Evolutionary conservation across 92 coral and sea anemone genomes (phyloP).

Genomic region (Epizoanthus ramosus): DNA sequence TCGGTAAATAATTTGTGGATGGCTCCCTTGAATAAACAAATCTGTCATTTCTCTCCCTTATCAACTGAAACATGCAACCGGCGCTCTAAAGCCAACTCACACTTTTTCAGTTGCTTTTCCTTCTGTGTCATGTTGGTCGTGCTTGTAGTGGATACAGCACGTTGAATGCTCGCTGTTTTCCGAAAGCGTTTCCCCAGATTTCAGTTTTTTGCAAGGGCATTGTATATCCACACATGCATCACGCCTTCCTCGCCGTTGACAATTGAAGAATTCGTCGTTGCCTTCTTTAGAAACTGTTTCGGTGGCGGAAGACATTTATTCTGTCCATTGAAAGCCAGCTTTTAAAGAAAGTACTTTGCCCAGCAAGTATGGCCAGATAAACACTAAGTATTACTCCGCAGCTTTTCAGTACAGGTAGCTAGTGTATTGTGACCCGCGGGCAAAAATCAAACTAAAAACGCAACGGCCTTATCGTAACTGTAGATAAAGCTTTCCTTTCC

Average conservation of each 20-base stretch:
- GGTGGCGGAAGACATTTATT: slow-evolving; percentile 36
- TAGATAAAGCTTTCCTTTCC: background rate
- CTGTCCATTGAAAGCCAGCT: slow-evolving; percentile 40
- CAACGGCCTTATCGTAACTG: background rate
- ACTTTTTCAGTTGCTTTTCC: slow-evolving; percentile 5
- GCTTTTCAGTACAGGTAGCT: background rate
- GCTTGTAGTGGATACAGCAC: slow-evolving; percentile 22
- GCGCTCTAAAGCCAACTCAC: background rate
- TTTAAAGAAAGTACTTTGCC: background rate
- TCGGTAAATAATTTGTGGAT: background rate
- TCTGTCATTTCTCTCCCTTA: background rate
- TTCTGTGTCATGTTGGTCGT: slow-evolving; percentile 2
- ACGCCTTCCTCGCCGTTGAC: slow-evolving; percentile 23
- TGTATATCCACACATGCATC: slow-evolving; percentile 29
- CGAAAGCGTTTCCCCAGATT: background rate
- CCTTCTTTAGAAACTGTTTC: slow-evolving; percentile 16
- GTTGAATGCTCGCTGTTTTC: background rate
- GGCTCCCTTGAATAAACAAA: slow-evolving; percentile 5
- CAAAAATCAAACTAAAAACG: background rate
- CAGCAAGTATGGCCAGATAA: background rate
- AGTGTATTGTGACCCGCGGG: background rate
- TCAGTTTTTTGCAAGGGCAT: slow-evolving; percentile 26
- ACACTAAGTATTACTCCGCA: background rate
- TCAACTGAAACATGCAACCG: slow-evolving; percentile 26
- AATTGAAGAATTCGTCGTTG: slow-evolving; percentile 18